A percentile compares a stretch with the other conserved stretches of the same genome.
These are phyloP conservation scores for Acronicta psi DNA, from an alignment of 2,888 invertebrate species.

Conservation along the genomic window DNA sequence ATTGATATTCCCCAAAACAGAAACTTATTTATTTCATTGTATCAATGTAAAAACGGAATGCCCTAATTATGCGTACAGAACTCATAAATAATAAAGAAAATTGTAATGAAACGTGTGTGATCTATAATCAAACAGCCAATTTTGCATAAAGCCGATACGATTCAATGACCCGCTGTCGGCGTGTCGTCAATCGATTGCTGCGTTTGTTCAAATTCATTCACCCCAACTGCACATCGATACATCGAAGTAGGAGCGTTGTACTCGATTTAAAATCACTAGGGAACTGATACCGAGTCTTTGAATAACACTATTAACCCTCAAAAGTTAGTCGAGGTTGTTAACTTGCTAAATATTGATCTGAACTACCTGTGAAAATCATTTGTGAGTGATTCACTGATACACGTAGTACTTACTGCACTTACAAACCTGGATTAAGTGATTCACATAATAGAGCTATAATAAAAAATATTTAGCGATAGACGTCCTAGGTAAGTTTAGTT, in stretches of 20 bases:
- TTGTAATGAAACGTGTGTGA: conserved; percentile 19
- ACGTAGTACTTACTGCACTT: too few relatives aligned
- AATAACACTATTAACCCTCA: conserved; percentile 41
- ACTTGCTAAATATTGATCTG: conserved; percentile 31
- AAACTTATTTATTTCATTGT: background rate
- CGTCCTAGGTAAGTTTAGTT: too few relatives aligned
- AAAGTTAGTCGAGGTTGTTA: conserved; percentile 34
- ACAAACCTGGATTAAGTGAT: too few relatives aligned
- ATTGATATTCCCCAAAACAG: too few relatives aligned
- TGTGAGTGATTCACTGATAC: too few relatives aligned
- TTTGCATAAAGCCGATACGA: conserved; percentile 43
- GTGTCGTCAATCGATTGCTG: conserved; percentile 59
- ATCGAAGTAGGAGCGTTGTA: conserved; percentile 46
- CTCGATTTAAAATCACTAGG: conserved; percentile 39
- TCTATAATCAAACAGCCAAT: conserved; percentile 47
- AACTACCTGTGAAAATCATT: conserved; percentile 6
- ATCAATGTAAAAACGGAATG: background rate
- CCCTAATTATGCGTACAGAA: conserved; percentile 6
- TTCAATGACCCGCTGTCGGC: conserved; percentile 58
- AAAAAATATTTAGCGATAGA: too few relatives aligned
- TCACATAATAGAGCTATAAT: too few relatives aligned
- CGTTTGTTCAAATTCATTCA: conserved; percentile 63
- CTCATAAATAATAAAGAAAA: conserved; percentile 1
- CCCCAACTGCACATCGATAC: conserved; percentile 42
- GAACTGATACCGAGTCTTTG: conserved; percentile 29